phyloP scores from a whole-genome alignment of 2,797 vertebrate species.

The Lutjanus campechanus region DNA sequence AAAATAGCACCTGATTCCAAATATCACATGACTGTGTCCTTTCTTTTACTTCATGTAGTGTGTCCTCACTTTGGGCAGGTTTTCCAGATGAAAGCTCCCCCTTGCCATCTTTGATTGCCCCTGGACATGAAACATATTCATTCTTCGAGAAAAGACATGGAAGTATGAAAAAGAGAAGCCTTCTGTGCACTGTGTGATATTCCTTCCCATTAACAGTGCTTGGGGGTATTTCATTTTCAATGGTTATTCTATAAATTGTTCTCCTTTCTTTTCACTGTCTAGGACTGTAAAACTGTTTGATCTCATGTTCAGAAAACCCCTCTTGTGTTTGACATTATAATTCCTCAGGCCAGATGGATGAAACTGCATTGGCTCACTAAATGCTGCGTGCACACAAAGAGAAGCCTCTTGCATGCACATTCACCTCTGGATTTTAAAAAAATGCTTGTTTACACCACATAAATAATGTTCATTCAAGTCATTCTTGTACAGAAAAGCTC shows the following conservation, averaged over 20 bases:
- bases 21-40: not conserved
- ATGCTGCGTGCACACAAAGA: not conserved
- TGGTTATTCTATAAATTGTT: conserved; percentile 46
- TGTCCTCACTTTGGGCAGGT: conserved; percentile 18
- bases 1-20: not conserved
- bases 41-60: not conserved
- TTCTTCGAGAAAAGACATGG: conserved; percentile 43
- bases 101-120: conserved; percentile 45
- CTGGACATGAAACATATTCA: conserved; percentile 44
- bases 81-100: conserved; percentile 53
- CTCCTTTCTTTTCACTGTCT: conserved; percentile 46
- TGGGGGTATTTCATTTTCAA: conserved; percentile 51
- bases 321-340: conserved; percentile 40
- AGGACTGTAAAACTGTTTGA: conserved; percentile 50
- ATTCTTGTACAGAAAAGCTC: not conserved
- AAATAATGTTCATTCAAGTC: not conserved
- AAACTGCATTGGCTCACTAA: not conserved
- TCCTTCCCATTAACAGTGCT: conserved; percentile 39
- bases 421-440: not conserved
- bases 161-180: conserved; percentile 24
- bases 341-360: conserved; percentile 9
- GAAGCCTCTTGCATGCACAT: not conserved
- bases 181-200: conserved; percentile 33
- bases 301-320: conserved; percentile 23
- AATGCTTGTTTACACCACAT: conserved; percentile 6